Evolutionary conservation across 1,140 invertebrate genomes (phyloP), one percentile per base, ranked within the genome.

Genomic region (Heliconius himera): DNA sequence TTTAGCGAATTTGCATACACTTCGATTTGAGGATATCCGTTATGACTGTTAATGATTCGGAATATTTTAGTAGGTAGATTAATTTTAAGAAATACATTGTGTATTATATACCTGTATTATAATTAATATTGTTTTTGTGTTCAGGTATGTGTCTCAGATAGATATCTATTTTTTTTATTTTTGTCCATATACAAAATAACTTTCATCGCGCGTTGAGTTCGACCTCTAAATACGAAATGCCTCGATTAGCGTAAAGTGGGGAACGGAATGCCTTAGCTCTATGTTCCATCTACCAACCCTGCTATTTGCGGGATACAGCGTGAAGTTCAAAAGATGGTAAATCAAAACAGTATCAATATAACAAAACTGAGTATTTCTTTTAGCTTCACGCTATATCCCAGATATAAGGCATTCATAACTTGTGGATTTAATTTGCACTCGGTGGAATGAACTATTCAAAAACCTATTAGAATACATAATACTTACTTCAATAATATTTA

Each of bases 11-110:
- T 66, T 66, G 60, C 60, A 66, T 66, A 66, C 6, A 51, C 60
- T 66, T 29, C n/a, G 11, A 66, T 66, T 66, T 66, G 26, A 66
- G 60, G 60, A 66, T 66, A 66, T 66, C 60, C 60, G 60, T 18
- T 66, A 66, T 66, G 9, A 66, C 60, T 66, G 60, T 66, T 66
- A 66, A 66, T 66, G 26, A 66, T 9, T 13, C 26, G 26, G 26
- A 66, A 66, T 66, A 66, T 66, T 66, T 66, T 66, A n/a, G 3
- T 66, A 46, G 41, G 41, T 0, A 66, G 29, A 66, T 22, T 29
- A 29, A 66, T 66, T 66, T 11, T 2, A 66, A 16, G 22, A 26
- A 26, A 66, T 20, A 22, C 22, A 2, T 29, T 16, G 2, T 13
- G 3, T 66, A 66, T 9, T 56, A 56, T 8, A 22, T 60, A 16